Evolutionary conservation across 2,888 invertebrate species (phyloP).

Genomic region (Leucania comma): DNA sequence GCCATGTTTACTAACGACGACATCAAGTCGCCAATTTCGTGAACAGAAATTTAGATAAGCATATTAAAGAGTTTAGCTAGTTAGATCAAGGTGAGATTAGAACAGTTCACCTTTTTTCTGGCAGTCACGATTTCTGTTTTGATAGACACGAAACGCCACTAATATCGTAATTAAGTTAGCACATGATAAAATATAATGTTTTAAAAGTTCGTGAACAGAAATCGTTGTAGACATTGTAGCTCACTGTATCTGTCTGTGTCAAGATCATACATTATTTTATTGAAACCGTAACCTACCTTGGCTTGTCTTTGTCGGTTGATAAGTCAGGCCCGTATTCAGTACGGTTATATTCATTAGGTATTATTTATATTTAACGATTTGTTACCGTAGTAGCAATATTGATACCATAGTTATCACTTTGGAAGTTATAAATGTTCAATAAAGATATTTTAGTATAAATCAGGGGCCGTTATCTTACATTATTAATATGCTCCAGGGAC

Average conservation of each 20-base stretch:
- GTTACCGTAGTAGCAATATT: constrained; percentile 22
- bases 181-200: constrained; percentile 56
- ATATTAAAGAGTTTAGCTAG: constrained; percentile 68
- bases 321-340: constrained; percentile 45
- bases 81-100: constrained; percentile 77
- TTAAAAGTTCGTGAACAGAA: constrained; percentile 36
- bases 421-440: constrained; percentile 29
- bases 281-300: constrained; percentile 49
- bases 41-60: constrained; percentile 80
- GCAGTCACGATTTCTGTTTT: constrained; percentile 71
- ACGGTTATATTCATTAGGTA: constrained; percentile 26
- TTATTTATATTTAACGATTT: constrained; percentile 29
- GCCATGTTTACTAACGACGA: constrained; percentile 71
- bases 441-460: constrained; percentile 23
- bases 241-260: constrained; percentile 30
- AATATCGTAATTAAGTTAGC: constrained; percentile 60
- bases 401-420: constrained; percentile 24
- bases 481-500: constrained; percentile 13
- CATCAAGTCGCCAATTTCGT: constrained; percentile 74
- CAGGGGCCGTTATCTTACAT: constrained; percentile 15
- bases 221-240: constrained; percentile 30
- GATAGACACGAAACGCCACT: constrained; percentile 62
- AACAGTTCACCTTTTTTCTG: constrained; percentile 67
- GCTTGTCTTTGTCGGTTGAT: constrained; percentile 48
- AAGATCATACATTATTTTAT: constrained; percentile 55